Conservation (phyloP, 2,113 vertebrate species). For the Eulemur macaco region DNA sequence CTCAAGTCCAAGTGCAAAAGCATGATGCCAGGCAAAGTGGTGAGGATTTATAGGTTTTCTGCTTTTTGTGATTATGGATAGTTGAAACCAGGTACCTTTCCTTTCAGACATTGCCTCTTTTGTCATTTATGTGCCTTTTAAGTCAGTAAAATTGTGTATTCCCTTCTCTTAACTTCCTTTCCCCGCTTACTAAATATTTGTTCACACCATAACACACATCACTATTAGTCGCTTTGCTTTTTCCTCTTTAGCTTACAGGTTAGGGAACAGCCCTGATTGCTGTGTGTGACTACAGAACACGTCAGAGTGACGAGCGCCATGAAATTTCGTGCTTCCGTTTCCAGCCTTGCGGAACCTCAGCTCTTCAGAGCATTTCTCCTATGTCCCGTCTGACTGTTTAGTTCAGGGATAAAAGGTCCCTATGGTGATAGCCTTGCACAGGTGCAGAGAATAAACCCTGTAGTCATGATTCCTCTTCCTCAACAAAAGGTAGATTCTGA, state of each 20-base stretch:
- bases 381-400: neutral
- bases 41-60: neutral
- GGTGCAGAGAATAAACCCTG: neutral
- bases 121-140: neutral
- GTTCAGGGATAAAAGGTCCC: neutral
- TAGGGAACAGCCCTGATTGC: neutral
- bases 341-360: neutral
- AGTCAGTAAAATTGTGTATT: neutral
- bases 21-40: neutral
- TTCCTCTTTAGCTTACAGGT: neutral
- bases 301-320: rapidly evolving
- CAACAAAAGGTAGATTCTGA: neutral
- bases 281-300: neutral
- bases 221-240: neutral
- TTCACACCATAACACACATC: neutral
- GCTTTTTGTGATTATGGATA: neutral
- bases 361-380: neutral
- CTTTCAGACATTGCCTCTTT: neutral
- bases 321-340: neutral
- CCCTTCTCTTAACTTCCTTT: neutral
- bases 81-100: neutral
- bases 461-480: neutral
- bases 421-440: neutral
- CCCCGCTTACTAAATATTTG: neutral
- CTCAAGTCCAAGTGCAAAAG: neutral